phyloP scores from a whole-genome alignment of 2,113 vertebrate genomes.

The Alligator mississippiensis region DNA sequence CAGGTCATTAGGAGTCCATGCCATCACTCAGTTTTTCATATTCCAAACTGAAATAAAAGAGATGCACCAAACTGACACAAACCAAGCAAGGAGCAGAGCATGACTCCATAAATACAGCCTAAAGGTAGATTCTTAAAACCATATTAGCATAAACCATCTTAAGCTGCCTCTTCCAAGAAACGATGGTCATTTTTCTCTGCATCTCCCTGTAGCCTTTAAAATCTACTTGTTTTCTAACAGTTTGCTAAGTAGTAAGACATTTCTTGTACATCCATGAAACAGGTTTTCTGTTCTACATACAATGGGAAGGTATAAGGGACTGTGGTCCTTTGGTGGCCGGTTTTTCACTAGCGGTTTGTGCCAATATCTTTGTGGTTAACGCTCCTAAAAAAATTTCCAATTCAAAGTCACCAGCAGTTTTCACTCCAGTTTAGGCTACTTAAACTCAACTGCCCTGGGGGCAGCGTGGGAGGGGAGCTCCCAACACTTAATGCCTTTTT shows the following conservation, averaged over 20 bases:
- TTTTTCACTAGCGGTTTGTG: neutral
- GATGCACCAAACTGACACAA: slow-evolving; percentile 18
- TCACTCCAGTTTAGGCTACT: neutral
- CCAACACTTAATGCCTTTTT: neutral
- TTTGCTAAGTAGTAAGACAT: neutral
- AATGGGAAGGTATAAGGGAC: neutral
- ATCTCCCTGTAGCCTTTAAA: neutral
- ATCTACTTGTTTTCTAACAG: neutral
- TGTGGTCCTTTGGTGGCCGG: neutral
- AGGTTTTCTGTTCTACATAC: neutral
- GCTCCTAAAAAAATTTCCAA: neutral
- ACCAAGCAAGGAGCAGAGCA: slow-evolving; percentile 31
- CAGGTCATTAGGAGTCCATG: slow-evolving; percentile 10
- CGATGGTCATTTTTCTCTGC: neutral
- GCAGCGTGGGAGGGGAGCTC: neutral
- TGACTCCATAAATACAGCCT: slow-evolving; percentile 40
- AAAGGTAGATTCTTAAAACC: neutral
- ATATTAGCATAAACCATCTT: neutral
- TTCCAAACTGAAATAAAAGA: slow-evolving; percentile 39
- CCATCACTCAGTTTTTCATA: slow-evolving; percentile 35
- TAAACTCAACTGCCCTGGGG: neutral
- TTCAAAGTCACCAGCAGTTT: neutral
- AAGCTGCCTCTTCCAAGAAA: neutral
- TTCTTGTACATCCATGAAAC: neutral
- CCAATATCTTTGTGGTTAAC: neutral